A percentile compares a stretch with the other conserved stretches of the same genome.
phyloP scores from a whole-genome alignment of 2,113 vertebrate genomes.

The Oxyura jamaicensis region DNA sequence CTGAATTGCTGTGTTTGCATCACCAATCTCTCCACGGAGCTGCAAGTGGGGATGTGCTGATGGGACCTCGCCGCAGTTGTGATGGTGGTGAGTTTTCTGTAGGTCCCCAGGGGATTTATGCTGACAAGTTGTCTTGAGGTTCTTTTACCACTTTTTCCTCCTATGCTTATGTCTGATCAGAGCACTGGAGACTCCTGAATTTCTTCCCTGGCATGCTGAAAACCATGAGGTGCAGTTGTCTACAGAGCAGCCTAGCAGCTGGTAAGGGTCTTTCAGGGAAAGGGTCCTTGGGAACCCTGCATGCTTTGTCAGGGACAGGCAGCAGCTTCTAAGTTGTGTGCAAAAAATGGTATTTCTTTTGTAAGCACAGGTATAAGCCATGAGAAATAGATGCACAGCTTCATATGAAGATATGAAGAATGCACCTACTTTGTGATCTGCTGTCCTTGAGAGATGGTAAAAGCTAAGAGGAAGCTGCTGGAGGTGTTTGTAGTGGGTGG shows the following conservation, averaged over 20 bases:
- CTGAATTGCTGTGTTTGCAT: rapidly evolving
- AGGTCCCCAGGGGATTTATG: background rate
- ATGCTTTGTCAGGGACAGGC: constrained; percentile 16
- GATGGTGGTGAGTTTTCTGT: background rate
- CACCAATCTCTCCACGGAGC: background rate
- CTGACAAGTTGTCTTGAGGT: background rate
- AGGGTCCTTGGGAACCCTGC: background rate
- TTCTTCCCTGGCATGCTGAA: background rate
- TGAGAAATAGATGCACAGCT: background rate
- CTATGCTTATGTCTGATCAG: background rate
- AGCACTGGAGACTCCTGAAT: background rate
- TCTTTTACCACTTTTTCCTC: background rate
- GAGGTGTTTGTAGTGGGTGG: background rate
- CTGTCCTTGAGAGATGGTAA: background rate
- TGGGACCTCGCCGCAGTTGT: background rate
- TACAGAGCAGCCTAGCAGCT: background rate
- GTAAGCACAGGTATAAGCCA: rapidly evolving
- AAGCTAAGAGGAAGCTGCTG: background rate
- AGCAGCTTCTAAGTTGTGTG: background rate
- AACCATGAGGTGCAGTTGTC: background rate
- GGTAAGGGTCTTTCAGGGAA: constrained; percentile 11
- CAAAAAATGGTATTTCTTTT: background rate
- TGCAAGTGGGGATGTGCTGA: rapidly evolving
- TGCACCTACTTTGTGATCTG: background rate
- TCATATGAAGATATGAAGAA: background rate